phyloP scores from a whole-genome alignment of 2,113 vertebrate species.

The Triplophysa tibetana region DNA sequence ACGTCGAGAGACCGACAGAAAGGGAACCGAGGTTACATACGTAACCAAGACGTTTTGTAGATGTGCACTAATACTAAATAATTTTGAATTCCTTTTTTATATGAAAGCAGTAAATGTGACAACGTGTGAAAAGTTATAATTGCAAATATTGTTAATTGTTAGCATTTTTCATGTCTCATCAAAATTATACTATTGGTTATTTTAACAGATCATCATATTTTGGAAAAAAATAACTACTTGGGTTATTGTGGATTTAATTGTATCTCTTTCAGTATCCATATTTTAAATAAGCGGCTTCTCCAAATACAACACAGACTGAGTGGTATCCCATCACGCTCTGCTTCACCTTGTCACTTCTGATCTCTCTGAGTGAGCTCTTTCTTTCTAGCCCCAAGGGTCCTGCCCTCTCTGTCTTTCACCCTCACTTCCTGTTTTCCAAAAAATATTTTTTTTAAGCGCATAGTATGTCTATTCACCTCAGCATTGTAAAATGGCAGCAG shows the following conservation, averaged over 20 bases:
- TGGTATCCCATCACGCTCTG: constrained; percentile 41
- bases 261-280: background rate
- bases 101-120: too few species aligned
- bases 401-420: constrained; percentile 31
- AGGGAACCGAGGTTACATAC: too few species aligned
- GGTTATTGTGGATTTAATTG: background rate
- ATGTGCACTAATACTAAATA: too few species aligned
- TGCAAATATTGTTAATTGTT: too few species aligned
- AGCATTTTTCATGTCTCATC: background rate
- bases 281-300: background rate
- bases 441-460: constrained; percentile 11
- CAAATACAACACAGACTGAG: background rate
- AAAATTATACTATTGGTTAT: background rate
- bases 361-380: constrained; percentile 40
- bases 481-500: constrained; percentile 46
- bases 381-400: constrained; percentile 6
- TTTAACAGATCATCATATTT: background rate
- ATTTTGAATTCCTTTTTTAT: too few species aligned
- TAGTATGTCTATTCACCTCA: constrained; percentile 22
- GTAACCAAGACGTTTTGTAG: too few species aligned
- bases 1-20: too few species aligned
- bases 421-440: background rate
- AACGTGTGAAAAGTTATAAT: too few species aligned
- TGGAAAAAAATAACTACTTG: background rate
- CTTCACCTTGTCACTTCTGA: constrained; percentile 58